These are phyloP conservation scores for Drosophila murphyi DNA, from an alignment of 1,140 invertebrate genomes.

Conservation along the genomic window DNA sequence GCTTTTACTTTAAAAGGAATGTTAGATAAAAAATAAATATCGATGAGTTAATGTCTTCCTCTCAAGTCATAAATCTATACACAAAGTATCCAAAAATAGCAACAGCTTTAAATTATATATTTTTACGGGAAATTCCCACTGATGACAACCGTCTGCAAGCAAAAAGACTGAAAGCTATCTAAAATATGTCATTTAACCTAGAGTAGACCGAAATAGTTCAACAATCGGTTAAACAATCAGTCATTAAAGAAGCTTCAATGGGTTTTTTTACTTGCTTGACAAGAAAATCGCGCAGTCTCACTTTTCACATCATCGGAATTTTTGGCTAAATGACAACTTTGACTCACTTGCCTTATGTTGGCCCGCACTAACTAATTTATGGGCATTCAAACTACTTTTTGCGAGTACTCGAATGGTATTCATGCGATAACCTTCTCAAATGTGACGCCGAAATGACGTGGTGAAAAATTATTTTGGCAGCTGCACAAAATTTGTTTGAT, in stretches of 20 bases:
- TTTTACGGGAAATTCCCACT: background rate
- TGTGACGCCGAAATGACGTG: conserved; percentile 29
- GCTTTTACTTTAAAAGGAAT: background rate
- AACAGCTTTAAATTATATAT: too few species aligned
- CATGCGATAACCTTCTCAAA: conserved; percentile 21
- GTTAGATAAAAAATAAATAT: too few species aligned
- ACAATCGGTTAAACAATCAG: conserved; percentile 30
- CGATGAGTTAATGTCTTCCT: too few species aligned
- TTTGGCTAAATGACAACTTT: conserved; percentile 43
- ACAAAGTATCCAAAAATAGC: too few species aligned
- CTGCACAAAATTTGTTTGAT: conserved; percentile 28
- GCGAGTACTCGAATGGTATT: conserved; percentile 15
- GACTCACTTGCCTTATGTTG: conserved; percentile 31
- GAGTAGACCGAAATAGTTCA: background rate
- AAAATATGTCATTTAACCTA: conserved; percentile 14
- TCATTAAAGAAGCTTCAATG: conserved; percentile 14
- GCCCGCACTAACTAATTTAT: conserved; percentile 50
- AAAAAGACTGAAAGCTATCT: background rate
- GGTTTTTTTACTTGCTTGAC: conserved; percentile 36
- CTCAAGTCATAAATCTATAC: too few species aligned
- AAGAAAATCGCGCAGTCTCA: conserved; percentile 73
- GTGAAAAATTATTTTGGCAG: conserved; percentile 21
- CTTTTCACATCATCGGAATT: conserved; percentile 61
- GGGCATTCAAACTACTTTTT: conserved; percentile 14
- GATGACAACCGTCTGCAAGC: background rate